Evolutionary conservation across 2,888 invertebrate species (phyloP).

Genomic region (Monochamus alternatus): DNA sequence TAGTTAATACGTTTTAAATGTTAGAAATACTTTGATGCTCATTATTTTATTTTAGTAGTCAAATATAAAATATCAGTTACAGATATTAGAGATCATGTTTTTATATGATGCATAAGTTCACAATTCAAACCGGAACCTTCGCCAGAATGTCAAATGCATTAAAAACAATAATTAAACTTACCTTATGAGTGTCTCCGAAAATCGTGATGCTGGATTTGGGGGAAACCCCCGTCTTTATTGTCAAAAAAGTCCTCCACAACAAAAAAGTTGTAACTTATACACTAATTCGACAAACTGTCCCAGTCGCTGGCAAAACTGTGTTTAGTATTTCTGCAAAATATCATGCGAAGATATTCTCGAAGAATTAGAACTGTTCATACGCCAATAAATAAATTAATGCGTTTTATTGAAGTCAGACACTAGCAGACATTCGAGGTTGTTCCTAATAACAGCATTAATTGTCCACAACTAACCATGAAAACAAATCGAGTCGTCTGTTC

Average conservation of each 20-base stretch:
- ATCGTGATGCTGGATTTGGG: slow-evolving; percentile 70
- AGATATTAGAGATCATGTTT: no score
- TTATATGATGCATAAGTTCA: no score
- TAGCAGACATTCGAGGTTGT: background rate
- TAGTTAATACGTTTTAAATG: no score
- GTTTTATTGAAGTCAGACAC: background rate
- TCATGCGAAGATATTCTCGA: background rate
- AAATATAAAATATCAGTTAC: no score
- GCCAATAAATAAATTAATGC: background rate
- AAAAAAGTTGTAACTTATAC: slow-evolving; percentile 6
- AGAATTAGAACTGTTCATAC: background rate
- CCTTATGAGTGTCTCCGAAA: slow-evolving; percentile 71
- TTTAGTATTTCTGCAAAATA: background rate
- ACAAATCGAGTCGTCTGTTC: slow-evolving; percentile 25
- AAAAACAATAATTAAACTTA: slow-evolving; percentile 49
- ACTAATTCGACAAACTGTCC: background rate
- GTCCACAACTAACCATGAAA: slow-evolving; percentile 6
- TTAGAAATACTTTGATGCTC: no score
- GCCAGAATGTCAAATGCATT: background rate
- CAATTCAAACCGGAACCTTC: slow-evolving; percentile 16
- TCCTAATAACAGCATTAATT: background rate
- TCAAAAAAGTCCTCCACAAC: slow-evolving; percentile 39
- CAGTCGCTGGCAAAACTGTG: background rate
- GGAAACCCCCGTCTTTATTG: slow-evolving; percentile 58
- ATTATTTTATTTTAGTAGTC: no score